Evolutionary conservation across 2,888 invertebrate genomes (phyloP), one percentile per base, ranked within the genome.

Genomic region (Dysmachus trigonus): DNA sequence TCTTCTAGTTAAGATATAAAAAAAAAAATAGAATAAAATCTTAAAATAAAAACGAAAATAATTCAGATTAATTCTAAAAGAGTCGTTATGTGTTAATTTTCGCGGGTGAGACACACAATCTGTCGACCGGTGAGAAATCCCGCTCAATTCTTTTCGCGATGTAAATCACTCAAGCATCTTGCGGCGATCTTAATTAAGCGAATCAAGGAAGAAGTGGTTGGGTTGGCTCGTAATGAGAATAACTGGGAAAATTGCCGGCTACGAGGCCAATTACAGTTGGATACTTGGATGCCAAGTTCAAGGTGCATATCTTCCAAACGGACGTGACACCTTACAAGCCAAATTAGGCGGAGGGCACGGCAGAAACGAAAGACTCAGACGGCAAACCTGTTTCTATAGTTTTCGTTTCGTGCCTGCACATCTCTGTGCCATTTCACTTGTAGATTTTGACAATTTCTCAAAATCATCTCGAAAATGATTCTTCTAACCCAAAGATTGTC

Each of bases 341-440:
- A 62, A 81, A 81, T 81, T 81, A 81, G 53, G 53, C 53, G 81
- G 53, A 81, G 47, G 81, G 81, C 47, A 53, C 62, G 33, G 33
- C 18, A 31, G n/a, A 82, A 73, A 86, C 86, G 51, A 86, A 86
- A 86, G 86, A 86, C 31, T 82, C 81, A 86, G 73, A 82, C 86
- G 62, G 73, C 51, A 73, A 86, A 86, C 86, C 79, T 41, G 86
- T 79, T 82, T 41, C 38, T 84, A n/a, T n/a, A n/a, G n/a, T n/a
- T n/a, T 30, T 81, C n/a, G 53, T 53, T 81, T 51, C 73, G 30
- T 84, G 41, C 62, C 38, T 72, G 72, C 83, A 41, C n/a, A n/a
- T n/a, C 15, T 71, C 22, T 83, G 13, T 62, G 15, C 41, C 31
- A 81, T 81, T 30, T 51, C 53, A 77, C 13, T 18, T 22, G 83